Percentiles rank a stretch among this genome's conserved stretches.
These are phyloP conservation scores for Phyllopteryx taeniolatus DNA, from an alignment of 2,113 vertebrate genomes.

Conservation along the genomic window DNA sequence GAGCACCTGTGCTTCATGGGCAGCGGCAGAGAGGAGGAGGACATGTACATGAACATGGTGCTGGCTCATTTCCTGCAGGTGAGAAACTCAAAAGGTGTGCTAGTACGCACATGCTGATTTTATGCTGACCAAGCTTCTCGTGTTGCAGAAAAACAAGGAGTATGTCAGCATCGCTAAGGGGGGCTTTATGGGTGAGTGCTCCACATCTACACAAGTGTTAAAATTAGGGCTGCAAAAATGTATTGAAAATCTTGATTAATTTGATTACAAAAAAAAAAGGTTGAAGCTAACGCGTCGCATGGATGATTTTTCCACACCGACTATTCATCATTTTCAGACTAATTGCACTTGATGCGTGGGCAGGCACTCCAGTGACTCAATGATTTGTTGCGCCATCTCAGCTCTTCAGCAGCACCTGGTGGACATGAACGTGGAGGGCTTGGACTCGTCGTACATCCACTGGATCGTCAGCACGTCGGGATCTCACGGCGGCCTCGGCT, in stretches of 20 bases:
- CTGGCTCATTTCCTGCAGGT: constrained; percentile 98
- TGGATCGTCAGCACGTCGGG: constrained; percentile 98
- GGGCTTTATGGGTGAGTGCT: constrained; percentile 84
- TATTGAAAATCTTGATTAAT: not conserved
- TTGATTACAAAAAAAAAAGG: not conserved
- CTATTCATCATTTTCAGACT: too few species aligned
- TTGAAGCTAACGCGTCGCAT: too few species aligned
- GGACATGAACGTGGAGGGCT: constrained; percentile 96
- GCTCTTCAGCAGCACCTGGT: constrained; percentile 94
- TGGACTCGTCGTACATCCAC: constrained; percentile 92
- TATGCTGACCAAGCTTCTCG: constrained; percentile 2
- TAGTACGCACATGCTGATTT: not conserved
- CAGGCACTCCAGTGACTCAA: not conserved
- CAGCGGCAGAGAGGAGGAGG: constrained; percentile 97
- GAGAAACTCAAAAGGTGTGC: constrained; percentile 3
- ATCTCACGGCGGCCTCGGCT: constrained; percentile 85
- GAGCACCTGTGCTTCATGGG: constrained; percentile 99
- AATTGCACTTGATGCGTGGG: too few species aligned
- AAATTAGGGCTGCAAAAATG: not conserved
- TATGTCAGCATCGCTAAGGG: constrained; percentile 97
- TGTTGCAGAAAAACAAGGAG: constrained; percentile 96
- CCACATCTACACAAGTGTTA: not conserved
- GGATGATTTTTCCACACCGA: too few species aligned
- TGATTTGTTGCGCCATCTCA: constrained; percentile 44
- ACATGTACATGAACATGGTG: constrained; percentile 99